phyloP scores from a whole-genome alignment of 2,888 invertebrate genomes.

The Callyntrura sp. region DNA sequence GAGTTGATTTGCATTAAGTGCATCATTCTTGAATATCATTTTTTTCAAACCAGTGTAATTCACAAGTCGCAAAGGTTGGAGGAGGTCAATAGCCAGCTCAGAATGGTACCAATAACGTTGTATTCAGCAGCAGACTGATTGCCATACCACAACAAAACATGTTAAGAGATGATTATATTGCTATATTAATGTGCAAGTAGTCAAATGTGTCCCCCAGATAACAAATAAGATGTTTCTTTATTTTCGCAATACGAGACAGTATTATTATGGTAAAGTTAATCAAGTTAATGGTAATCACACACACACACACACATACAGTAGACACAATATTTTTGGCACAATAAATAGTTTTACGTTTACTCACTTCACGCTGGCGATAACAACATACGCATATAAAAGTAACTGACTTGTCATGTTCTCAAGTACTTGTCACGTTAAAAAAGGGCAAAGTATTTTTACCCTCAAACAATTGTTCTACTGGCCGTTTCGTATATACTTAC shows the following conservation, averaged over 20 bases:
- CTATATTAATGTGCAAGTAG: slow-evolving; percentile 14
- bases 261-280: slow-evolving; percentile 59
- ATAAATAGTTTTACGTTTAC: slow-evolving; percentile 23
- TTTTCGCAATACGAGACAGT: slow-evolving; percentile 56
- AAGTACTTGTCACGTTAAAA: slow-evolving; percentile 44
- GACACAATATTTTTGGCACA: slow-evolving; percentile 60
- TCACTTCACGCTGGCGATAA: not conserved
- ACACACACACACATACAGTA: slow-evolving; percentile 40
- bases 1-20: slow-evolving; percentile 45
- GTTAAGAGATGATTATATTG: slow-evolving; percentile 31
- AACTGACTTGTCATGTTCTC: slow-evolving; percentile 33
- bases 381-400: not conserved
- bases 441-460: slow-evolving; percentile 10
- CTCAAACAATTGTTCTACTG: not conserved
- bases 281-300: slow-evolving; percentile 56
- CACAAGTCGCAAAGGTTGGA: slow-evolving; percentile 35
- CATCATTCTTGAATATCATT: slow-evolving; percentile 6
- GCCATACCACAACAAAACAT: slow-evolving; percentile 22
- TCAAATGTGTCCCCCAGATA: slow-evolving; percentile 43
- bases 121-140: slow-evolving; percentile 4
- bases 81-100: slow-evolving; percentile 70
- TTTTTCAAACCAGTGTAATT: slow-evolving; percentile 32
- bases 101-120: not conserved
- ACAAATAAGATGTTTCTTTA: slow-evolving; percentile 49
- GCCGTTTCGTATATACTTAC: not conserved